Base-by-base conservation (phyloP, 2,888 invertebrate species). In the Hirtodrosophila cameraria region DNA sequence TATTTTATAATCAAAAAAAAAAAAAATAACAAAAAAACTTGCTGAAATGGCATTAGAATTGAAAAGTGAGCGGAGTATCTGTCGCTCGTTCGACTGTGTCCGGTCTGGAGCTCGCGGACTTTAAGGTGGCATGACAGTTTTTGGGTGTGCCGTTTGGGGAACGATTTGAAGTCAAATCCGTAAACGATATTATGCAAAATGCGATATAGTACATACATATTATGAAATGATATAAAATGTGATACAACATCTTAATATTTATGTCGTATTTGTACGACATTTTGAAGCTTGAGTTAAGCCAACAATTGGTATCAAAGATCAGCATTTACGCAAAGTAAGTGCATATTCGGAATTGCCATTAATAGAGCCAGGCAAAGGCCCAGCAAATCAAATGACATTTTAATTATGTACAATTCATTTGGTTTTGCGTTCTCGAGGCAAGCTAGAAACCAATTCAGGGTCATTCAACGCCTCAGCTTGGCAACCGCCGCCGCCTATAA, bases 91-190 rank as follows among this genome's bases (percentile, higher is more conserved):
- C 31, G 42, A 55, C 55, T 46, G 50, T 45, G 53, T 59, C 57
- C 61, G 58, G 63, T 46, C 31, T 43, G 11, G 23, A 1, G 54
- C 33, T 66, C 25, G 18, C 42, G 28, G 35, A 43, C 48, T 54
- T 53, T 38, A 23, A 23, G 52, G 38, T 30, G 20, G 48, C 38
- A 27, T 43, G 49, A 25, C 28, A 57, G 33, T 42, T 62, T 81
- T 82, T 79, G 68, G 80, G 81, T 86, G 81, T 80, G 86, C 64
- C 76, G 18, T 28, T 28, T 13, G 11, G 16, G 38, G n/a, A 42
- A 58, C 45, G 28, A 45, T 45, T 45, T 27, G 33, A 39, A 52
- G 31, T 41, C 18, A 23, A 38, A 71, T 35, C 28, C 39, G 30
- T 35, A 49, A 23, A 23, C 8, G 6, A 23, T 23, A 30, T 53